Conservation (phyloP, 2,888 invertebrate genomes). For the Sphinx pinastri region DNA sequence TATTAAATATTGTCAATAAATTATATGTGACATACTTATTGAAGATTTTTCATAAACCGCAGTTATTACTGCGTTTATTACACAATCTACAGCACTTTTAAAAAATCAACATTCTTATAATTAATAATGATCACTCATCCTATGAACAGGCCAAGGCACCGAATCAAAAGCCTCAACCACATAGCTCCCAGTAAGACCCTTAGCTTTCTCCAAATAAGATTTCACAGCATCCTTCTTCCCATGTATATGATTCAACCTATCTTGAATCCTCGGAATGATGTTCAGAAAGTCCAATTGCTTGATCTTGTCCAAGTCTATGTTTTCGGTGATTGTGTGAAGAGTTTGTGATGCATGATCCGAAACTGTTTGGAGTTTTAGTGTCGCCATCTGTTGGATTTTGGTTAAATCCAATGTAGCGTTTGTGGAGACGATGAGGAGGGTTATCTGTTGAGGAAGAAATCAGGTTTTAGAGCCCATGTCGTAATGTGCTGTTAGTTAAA, state of each 20-base stretch:
- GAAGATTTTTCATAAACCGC: too few species aligned
- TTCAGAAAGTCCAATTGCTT: slow-evolving; percentile 55
- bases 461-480: background rate
- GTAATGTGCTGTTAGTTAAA: too few species aligned
- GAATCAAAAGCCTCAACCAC: slow-evolving; percentile 43
- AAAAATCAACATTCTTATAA: slow-evolving; percentile 17
- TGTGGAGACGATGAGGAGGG: slow-evolving; percentile 52
- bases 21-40: too few species aligned
- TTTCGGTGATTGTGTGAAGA: slow-evolving; percentile 49
- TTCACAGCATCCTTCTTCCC: slow-evolving; percentile 37
- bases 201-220: slow-evolving; percentile 37
- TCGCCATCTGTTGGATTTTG: slow-evolving; percentile 56
- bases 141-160: slow-evolving; percentile 46
- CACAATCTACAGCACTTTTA: too few species aligned
- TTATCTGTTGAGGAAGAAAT: slow-evolving; percentile 51
- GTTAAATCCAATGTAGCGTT: slow-evolving; percentile 61
- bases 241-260: slow-evolving; percentile 39
- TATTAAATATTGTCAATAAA: too few species aligned
- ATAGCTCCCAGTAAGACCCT: slow-evolving; percentile 40
- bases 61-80: too few species aligned
- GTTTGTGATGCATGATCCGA: slow-evolving; percentile 48
- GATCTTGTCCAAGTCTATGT: slow-evolving; percentile 56
- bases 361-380: slow-evolving; percentile 48
- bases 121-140: slow-evolving; percentile 37
- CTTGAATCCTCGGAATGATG: slow-evolving; percentile 50